Base-by-base conservation (phyloP, 2,797 vertebrate genomes). In the Ciconia nigra region DNA sequence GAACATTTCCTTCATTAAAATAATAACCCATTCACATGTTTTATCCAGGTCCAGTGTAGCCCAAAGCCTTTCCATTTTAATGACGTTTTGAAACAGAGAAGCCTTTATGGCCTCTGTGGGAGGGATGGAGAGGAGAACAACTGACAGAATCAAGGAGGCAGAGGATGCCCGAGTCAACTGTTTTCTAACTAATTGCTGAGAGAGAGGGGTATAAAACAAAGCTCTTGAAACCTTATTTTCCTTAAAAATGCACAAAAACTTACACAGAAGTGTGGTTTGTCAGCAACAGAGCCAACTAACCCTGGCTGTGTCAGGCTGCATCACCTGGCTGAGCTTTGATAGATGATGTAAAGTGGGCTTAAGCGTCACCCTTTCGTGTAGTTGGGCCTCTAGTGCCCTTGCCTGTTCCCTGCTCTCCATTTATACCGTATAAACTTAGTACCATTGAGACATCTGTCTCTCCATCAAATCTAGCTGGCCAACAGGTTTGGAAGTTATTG, bases 1-100 rank as follows among this genome's bases (percentile, higher is more conserved):
- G 58, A 74, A 49, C 46, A 65, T 71, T 90, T 93, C 37, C 35
- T 71, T 88, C 90, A 61, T 87, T 90, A 95, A 81, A 88, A 76
- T 62, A 93, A 92, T 65, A 87, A 84, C 39, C 67, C 14, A 17
- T 70, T 90, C 73, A 47, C 2, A 5, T 84, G 67, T 58, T 92
- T 89, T 79, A 89, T 77, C 66, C 55, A 47, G 71, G 41, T 83
- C 74, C 78, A 61, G 58, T 13, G 16, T 74, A 84, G 83, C 83
- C 80, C n/a, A 72, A 90, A 90, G 85, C 47, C 51, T 46, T 94
- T 89, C 35, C 39, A 62, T 51, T 93, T 94, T 82, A 90, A 93
- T 76, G 54, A 88, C 39, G 51, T 54, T 93, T 69, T 76, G 49
- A 87, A 96, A 72, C 29, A 69, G n/a, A 63, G 42, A 90, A 94